Percentiles rank a stretch among this genome's conserved stretches.
Evolutionary conservation across 2,797 vertebrate species (phyloP).

Genomic region (Sciurus vulgaris): DNA sequence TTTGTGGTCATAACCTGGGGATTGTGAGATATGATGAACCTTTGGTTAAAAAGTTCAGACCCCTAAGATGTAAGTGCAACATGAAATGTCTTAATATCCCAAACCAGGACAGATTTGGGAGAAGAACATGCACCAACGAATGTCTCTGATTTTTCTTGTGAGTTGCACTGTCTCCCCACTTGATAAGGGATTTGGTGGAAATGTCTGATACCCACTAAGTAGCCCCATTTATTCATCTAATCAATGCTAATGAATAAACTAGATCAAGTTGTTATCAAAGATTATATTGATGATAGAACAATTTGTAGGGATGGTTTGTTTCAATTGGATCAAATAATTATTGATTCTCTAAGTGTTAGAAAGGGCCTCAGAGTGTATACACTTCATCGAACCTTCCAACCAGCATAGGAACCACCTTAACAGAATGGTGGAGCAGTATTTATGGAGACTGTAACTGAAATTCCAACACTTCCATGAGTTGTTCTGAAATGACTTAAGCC

Average conservation of each 20-base stretch:
- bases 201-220: not conserved
- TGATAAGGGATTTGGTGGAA: not conserved
- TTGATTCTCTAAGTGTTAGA: not conserved
- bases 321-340: not conserved
- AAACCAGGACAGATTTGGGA: not conserved
- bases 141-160: not conserved
- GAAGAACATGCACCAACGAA: not conserved
- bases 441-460: not conserved
- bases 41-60: not conserved
- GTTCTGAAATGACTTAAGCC: not conserved
- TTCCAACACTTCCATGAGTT: not conserved
- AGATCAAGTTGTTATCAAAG: not conserved
- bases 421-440: not conserved
- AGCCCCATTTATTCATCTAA: not conserved
- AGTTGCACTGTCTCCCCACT: not conserved
- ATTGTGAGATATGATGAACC: not conserved
- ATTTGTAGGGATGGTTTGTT: not conserved
- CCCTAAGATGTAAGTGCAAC: not conserved
- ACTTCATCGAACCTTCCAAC: not conserved
- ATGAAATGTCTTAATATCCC: not conserved
- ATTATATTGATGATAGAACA: not conserved
- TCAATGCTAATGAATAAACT: not conserved
- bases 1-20: not conserved
- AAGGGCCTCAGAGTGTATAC: not conserved
- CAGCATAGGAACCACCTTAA: not conserved